Base-by-base conservation (phyloP, 2,797 vertebrate species). In the Thaleichthys pacificus region DNA sequence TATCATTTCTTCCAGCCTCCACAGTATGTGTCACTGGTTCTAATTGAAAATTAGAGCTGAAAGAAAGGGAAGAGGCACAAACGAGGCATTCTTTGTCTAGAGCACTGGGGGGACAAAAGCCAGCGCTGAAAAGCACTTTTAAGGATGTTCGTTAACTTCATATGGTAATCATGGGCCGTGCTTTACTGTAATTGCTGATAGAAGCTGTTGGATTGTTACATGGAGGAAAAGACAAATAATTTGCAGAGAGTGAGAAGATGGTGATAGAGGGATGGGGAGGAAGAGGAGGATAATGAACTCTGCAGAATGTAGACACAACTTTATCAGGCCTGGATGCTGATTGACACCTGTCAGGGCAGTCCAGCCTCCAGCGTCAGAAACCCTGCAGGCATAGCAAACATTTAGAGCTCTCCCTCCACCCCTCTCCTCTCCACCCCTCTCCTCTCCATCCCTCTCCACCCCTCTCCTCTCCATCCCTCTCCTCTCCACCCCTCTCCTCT, bases 131-230 rank as follows among this genome's bases (percentile, higher is more conserved):
- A 68, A 22, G 21, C 61, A 30, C 38, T 47, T 42, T 26, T 54
- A 30, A 32, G 15, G 56, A 66, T 24, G 51, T 70, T 35, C 22
- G 32, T 54, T 47, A 47, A 68, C 66, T 30, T 68, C 67, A 64
- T 65, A 32, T 60, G 47, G n/a, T 26, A 66, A 75, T 70, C 61
- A 60, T 22, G 24, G 42, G 21, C 61, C 35, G 9, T 54, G 32
- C 19, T 26, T 63, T 6, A 35, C 32, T 0, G 32, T 66, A 30
- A 75, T 32, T 73, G 54, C 49, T 38, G 17, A 11, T 11, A 60
- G 51, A 66, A 35, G 63, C 63, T 51, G 61, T 35, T 35, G 49
- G 63, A 49, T n/a, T 15, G 51, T 65, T 60, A 60, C 61, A 38
- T 7, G 42, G 62, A 21, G 69, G 60, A 61, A 51, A 17, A 51